Evolutionary conservation across 2,888 invertebrate species (phyloP).

Genomic region (Selenia dentaria): DNA sequence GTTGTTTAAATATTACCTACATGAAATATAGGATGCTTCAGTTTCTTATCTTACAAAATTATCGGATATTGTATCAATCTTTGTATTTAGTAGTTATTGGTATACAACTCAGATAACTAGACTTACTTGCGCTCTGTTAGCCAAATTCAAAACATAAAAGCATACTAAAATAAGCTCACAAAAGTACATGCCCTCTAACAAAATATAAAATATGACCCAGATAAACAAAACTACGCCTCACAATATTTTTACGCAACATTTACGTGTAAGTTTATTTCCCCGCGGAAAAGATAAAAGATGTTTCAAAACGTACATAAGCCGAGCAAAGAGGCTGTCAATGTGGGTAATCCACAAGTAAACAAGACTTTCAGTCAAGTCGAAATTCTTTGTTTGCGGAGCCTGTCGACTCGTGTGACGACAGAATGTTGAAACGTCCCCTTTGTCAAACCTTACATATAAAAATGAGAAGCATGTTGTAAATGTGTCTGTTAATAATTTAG

Average conservation of each 20-base stretch:
- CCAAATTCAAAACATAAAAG: too few species aligned
- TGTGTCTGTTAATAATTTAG: too few species aligned
- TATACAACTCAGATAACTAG: too few species aligned
- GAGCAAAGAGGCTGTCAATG: conserved; percentile 47
- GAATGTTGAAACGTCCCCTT: conserved; percentile 14
- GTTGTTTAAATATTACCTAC: too few species aligned
- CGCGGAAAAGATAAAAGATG: conserved; percentile 28
- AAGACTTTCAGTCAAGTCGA: conserved; percentile 25
- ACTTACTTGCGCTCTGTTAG: too few species aligned
- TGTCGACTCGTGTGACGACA: conserved; percentile 36
- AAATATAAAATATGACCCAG: background rate
- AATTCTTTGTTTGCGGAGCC: conserved; percentile 43
- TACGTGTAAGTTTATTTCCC: conserved; percentile 13
- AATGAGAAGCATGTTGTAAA: conserved; percentile 14
- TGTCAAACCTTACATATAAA: conserved; percentile 18
- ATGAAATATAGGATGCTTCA: too few species aligned
- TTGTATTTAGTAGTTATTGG: too few species aligned
- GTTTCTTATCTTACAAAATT: too few species aligned
- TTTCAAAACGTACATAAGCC: conserved; percentile 39
- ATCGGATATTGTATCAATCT: too few species aligned
- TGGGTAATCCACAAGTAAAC: conserved; percentile 46
- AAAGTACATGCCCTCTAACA: too few species aligned
- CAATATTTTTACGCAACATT: conserved; percentile 12
- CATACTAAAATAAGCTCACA: too few species aligned
- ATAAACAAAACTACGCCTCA: background rate